These are phyloP conservation scores for Agrochola litura DNA, from an alignment of 2,888 invertebrate species.

Conservation along the genomic window DNA sequence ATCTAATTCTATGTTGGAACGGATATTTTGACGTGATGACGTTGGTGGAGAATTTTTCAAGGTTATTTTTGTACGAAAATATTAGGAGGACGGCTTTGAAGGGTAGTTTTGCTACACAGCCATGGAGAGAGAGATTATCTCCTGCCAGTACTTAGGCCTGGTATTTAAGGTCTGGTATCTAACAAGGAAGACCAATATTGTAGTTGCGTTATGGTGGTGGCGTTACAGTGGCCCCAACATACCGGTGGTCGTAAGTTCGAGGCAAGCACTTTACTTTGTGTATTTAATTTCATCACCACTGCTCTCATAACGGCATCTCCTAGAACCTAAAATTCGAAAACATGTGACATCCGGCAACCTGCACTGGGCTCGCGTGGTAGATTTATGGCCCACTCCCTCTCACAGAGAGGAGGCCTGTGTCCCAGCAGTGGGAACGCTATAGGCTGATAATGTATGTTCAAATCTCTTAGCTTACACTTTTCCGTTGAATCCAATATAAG, in stretches of 20 bases:
- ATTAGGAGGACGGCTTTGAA: background rate
- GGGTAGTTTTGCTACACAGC: background rate
- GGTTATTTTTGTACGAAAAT: background rate
- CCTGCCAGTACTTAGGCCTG: background rate
- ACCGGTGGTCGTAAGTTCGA: too few relatives aligned
- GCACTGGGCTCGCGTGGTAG: too few relatives aligned
- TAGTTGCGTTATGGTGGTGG: background rate
- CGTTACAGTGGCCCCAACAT: too few relatives aligned
- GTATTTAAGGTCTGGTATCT: background rate
- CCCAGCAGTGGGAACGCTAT: too few relatives aligned
- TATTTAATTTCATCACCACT: too few relatives aligned
- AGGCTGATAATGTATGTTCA: too few relatives aligned
- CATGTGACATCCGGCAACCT: too few relatives aligned
- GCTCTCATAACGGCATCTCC: too few relatives aligned
- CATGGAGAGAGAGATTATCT: background rate
- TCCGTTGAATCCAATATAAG: background rate
- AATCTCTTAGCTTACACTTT: background rate
- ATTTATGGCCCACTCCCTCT: too few relatives aligned
- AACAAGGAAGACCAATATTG: background rate
- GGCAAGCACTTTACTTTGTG: too few relatives aligned
- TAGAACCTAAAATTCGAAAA: too few relatives aligned
- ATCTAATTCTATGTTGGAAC: slow-evolving; percentile 41
- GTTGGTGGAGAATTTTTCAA: background rate
- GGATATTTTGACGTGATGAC: slow-evolving; percentile 49
- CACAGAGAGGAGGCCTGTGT: too few relatives aligned